These are phyloP conservation scores for Lacerta agilis DNA, from an alignment of 2,797 vertebrate species.

Conservation along the genomic window DNA sequence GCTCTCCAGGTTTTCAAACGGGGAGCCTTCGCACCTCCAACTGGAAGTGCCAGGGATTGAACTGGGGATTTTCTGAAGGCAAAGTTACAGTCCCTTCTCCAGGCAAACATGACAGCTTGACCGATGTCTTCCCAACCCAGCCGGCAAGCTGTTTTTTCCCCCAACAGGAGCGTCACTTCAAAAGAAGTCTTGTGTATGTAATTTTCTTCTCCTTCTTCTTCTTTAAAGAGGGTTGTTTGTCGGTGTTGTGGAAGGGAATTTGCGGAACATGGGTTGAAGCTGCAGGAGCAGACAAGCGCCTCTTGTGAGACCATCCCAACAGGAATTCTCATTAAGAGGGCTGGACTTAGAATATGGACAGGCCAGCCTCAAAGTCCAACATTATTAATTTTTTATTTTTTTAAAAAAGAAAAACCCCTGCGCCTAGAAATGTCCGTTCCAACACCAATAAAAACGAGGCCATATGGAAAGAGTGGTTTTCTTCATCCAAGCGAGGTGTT, in stretches of 20 bases:
- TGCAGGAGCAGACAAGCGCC: not conserved
- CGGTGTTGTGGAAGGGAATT: not conserved
- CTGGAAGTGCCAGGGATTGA: no score
- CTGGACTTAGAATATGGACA: not conserved
- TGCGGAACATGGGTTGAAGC: constrained; percentile 11
- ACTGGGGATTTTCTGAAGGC: no score
- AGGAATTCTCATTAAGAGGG: not conserved
- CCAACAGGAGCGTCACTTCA: not conserved
- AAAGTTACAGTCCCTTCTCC: not conserved
- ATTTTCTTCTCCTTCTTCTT: not conserved
- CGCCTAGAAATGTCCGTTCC: not conserved
- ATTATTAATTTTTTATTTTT: not conserved
- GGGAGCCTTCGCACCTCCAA: no score
- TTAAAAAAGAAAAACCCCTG: not conserved
- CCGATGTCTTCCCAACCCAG: not conserved
- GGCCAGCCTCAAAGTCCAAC: not conserved
- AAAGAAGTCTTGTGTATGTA: not conserved
- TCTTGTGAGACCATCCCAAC: not conserved
- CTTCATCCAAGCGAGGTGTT: not conserved
- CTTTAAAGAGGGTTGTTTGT: not conserved
- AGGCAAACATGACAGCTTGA: not conserved
- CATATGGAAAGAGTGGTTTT: not conserved
- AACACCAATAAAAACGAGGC: constrained; percentile 16
- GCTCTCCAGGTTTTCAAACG: no score
- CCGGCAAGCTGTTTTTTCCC: not conserved